Evolutionary conservation across 2,888 invertebrate genomes (phyloP).

Genomic region (Linnaemya vulpina): DNA sequence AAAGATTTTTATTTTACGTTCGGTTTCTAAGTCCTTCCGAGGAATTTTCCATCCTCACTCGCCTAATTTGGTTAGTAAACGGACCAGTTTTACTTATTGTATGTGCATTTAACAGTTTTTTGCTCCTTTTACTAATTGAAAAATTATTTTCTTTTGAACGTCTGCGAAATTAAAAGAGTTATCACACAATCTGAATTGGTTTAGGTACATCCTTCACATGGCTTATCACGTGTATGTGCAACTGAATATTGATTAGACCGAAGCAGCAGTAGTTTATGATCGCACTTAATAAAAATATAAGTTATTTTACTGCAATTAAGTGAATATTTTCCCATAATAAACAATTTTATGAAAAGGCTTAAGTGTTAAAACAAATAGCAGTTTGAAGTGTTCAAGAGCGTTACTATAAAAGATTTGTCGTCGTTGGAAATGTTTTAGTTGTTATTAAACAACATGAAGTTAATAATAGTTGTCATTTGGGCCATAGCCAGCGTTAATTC

Average conservation of each 20-base stretch:
- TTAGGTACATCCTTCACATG: too few relatives aligned
- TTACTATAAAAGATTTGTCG: constrained; percentile 70
- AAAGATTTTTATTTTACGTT: too few relatives aligned
- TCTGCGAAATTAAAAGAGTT: too few relatives aligned
- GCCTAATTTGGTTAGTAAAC: too few relatives aligned
- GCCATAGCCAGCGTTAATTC: constrained; percentile 73
- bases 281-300: background rate
- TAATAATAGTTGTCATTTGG: constrained; percentile 75
- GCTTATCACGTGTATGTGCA: background rate
- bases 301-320: constrained; percentile 14
- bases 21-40: too few relatives aligned
- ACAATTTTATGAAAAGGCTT: background rate
- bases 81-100: too few relatives aligned
- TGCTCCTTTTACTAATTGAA: too few relatives aligned
- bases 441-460: constrained; percentile 75
- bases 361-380: constrained; percentile 22
- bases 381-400: background rate
- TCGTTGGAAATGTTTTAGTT: constrained; percentile 41
- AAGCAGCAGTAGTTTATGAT: background rate
- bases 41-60: too few relatives aligned
- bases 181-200: too few relatives aligned
- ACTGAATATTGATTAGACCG: background rate
- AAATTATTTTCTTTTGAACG: too few relatives aligned
- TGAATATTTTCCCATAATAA: constrained; percentile 9
- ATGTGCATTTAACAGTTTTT: too few relatives aligned